Conservation (phyloP, 2,113 vertebrate genomes). For the Muntiacus reevesi region DNA sequence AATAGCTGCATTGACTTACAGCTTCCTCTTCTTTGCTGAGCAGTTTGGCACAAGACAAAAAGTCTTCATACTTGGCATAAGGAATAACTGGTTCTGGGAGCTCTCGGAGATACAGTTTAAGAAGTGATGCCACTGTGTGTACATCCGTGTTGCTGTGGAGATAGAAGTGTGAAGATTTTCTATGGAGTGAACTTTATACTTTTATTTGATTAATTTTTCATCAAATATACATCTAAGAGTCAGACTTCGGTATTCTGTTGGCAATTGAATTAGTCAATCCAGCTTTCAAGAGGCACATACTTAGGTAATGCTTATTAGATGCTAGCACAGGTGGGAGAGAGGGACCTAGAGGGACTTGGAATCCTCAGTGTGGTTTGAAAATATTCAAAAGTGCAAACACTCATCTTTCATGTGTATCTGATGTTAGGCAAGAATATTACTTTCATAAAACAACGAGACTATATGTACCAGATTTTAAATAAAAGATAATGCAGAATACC, state of each 20-base stretch:
- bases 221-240: neutral
- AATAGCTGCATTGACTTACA: constrained; percentile 80
- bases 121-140: constrained; percentile 95
- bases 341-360: neutral
- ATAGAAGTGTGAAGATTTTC: constrained; percentile 43
- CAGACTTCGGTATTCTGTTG: neutral
- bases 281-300: neutral
- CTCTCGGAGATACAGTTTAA: constrained; percentile 96
- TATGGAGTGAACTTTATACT: neutral
- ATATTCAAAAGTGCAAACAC: neutral
- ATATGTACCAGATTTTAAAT: neutral
- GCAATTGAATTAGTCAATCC: neutral
- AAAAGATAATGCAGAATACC: neutral
- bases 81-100: constrained; percentile 96
- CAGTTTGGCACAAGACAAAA: constrained; percentile 91
- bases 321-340: neutral
- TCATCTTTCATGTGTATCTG: neutral
- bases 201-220: neutral
- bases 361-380: neutral
- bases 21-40: constrained; percentile 92
- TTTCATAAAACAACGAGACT: neutral
- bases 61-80: constrained; percentile 93
- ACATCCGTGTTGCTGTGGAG: constrained; percentile 93
- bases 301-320: neutral
- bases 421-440: neutral